A percentile compares a stretch with the other conserved stretches of the same genome.
phyloP scores from a whole-genome alignment of 2,113 vertebrate species.

The Accipiter virgatus region DNA sequence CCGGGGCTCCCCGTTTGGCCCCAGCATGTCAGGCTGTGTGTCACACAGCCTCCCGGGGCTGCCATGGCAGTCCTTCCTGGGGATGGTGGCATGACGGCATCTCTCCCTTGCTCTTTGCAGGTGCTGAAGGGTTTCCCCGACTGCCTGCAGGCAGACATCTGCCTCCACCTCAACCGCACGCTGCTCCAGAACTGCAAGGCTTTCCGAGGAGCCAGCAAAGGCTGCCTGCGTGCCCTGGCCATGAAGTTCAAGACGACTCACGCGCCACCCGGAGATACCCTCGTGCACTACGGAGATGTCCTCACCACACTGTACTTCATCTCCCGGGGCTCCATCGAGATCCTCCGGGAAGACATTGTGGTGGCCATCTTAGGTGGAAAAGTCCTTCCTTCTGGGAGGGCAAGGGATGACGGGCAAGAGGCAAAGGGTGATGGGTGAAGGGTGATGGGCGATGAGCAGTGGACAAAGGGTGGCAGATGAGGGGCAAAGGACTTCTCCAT shows the following conservation, averaged over 20 bases:
- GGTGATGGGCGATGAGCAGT: too few relatives aligned
- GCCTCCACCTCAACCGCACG: conserved; percentile 93
- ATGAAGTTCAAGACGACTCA: conserved; percentile 96
- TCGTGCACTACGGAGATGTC: conserved; percentile 94
- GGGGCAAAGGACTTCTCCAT: background rate
- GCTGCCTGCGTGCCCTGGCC: conserved; percentile 91
- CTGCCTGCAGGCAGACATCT: conserved; percentile 98
- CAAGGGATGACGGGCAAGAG: fast-evolving
- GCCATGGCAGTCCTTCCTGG: fast-evolving
- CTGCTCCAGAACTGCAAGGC: conserved; percentile 94
- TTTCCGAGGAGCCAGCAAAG: conserved; percentile 92
- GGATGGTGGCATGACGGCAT: background rate
- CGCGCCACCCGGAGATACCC: conserved; percentile 91
- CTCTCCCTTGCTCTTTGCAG: conserved; percentile 57
- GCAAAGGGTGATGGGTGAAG: background rate
- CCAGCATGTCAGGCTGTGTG: fast-evolving
- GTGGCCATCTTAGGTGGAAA: conserved; percentile 92
- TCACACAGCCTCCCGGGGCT: background rate
- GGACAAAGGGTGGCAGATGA: background rate
- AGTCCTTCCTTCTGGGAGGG: background rate
- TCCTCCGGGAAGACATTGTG: conserved; percentile 91
- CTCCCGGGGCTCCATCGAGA: conserved; percentile 96
- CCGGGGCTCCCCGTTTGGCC: fast-evolving
- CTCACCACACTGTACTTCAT: conserved; percentile 97
- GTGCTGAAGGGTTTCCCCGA: conserved; percentile 98